These are phyloP conservation scores for Amblyopsis hoosieri DNA, from an alignment of 2,797 vertebrate species.

Conservation along the genomic window DNA sequence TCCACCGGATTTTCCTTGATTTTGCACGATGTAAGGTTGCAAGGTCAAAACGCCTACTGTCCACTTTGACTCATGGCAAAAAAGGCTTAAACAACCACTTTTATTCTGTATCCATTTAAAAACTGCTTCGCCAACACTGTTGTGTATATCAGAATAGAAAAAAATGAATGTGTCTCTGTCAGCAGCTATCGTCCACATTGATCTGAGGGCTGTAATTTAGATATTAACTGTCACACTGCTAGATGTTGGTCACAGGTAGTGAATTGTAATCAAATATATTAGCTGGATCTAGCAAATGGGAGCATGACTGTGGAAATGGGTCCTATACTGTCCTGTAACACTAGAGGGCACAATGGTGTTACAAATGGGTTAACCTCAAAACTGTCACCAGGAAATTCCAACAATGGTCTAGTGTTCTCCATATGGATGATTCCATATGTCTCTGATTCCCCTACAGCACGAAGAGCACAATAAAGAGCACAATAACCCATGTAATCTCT, in stretches of 20 bases:
- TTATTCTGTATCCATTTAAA: background rate
- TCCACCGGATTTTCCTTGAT: slow-evolving; percentile 23
- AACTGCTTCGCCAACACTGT: no score
- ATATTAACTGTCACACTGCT: slow-evolving; percentile 50
- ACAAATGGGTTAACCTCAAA: slow-evolving; percentile 1
- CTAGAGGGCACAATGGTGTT: slow-evolving; percentile 49
- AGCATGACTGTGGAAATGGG: background rate
- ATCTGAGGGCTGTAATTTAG: slow-evolving; percentile 44
- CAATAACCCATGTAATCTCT: no score
- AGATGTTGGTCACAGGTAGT: slow-evolving; percentile 27
- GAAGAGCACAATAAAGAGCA: no score
- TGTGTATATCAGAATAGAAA: slow-evolving; percentile 24
- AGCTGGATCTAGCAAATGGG: background rate
- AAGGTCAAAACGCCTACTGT: slow-evolving; percentile 16
- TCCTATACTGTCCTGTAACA: slow-evolving; percentile 13
- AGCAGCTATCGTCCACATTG: slow-evolving; percentile 38
- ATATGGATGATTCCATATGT: no score
- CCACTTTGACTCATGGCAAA: background rate
- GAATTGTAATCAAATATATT: slow-evolving; percentile 49
- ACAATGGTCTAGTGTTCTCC: background rate
- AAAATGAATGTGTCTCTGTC: slow-evolving; percentile 40
- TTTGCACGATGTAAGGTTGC: slow-evolving; percentile 10
- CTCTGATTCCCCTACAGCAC: no score
- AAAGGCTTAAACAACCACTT: background rate
- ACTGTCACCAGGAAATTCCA: background rate